Evolutionary conservation across 2,113 vertebrate species (phyloP), one percentile per base, ranked within the genome.

Genomic region (Antechinus stuartii): DNA sequence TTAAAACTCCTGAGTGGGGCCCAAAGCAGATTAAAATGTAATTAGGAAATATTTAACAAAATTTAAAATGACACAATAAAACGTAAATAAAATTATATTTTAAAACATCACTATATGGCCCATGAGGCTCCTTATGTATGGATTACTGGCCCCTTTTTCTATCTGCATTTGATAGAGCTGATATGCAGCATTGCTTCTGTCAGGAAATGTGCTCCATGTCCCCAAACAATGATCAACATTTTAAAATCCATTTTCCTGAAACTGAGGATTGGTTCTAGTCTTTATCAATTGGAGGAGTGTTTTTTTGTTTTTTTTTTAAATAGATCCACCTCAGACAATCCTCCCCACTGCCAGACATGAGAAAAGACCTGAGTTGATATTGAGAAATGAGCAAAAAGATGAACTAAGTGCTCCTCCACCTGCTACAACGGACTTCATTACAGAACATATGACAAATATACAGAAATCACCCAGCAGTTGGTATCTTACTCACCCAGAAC

Each of bases 401-500:
- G n/a, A 2, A 42, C 57, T 22, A 8, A 42, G 23, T 42, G 68
- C 16, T n/a, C 68, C n/a, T 84, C 42, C 50, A 91, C 52, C 1
- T 26, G 92, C 90, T 16, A 23, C 35, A 47, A 19, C 16, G 0
- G n/a, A 27, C 90, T 54, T 4, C 42, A 0, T 2, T 7, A 8
- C 0, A 0, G 91, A 42, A 90, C 0, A 2, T 0, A 3, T 56
- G 50, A 92, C 54, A 92, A 47, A 84, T 3, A 0, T 0, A 54
- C 22, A 16, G 24, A 24, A 90, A 53, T 92, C 91, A 91, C 68
- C 22, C 0, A 0, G 10, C 52, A 24, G 0, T 0, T 84, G 35
- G n/a, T 19, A 46, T 92, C 92, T 95, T 96, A 99, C 99, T 99
- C 98, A 99, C 99, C 99, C 99, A 99, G 98, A 99, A 99, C 97